Conservation (phyloP, 2,888 invertebrate species). For the Galeruca laticollis region DNA sequence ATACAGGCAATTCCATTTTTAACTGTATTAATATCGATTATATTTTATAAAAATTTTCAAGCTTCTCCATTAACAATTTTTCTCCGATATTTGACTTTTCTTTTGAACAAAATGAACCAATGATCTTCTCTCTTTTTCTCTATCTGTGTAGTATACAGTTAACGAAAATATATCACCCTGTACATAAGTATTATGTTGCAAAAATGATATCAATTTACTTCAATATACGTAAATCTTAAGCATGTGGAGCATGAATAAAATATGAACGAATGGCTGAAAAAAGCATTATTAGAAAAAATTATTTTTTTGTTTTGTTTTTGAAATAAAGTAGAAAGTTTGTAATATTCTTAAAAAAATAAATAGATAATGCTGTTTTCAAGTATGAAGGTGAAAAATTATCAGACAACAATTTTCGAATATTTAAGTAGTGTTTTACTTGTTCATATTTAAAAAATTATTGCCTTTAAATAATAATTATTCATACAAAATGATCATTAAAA, state of each 20-base stretch:
- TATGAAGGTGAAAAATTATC: conserved; percentile 53
- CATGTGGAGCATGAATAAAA: conserved; percentile 38
- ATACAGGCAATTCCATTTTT: too few relatives aligned
- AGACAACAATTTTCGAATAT: neutral
- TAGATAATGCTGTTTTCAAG: conserved; percentile 51
- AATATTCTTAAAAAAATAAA: conserved; percentile 16
- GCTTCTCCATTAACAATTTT: too few relatives aligned
- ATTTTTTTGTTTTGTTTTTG: neutral
- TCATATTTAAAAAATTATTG: neutral
- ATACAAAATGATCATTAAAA: too few relatives aligned
- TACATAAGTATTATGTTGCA: neutral
- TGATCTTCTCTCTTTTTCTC: neutral
- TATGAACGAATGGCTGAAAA: conserved; percentile 29
- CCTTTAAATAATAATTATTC: too few relatives aligned
- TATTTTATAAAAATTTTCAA: too few relatives aligned
- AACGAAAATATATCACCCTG: conserved; percentile 1
- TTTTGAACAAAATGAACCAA: neutral
- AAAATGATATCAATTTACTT: conserved; percentile 17
- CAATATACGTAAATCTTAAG: conserved; percentile 19
- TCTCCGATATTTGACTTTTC: too few relatives aligned
- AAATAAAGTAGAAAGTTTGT: neutral
- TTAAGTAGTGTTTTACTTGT: neutral
- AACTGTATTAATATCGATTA: too few relatives aligned
- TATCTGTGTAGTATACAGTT: too few relatives aligned
- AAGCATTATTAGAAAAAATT: conserved; percentile 13